Evolutionary conservation across 2,888 invertebrate species (phyloP), one percentile per base, ranked within the genome.

Genomic region (Cephalotes varians): DNA sequence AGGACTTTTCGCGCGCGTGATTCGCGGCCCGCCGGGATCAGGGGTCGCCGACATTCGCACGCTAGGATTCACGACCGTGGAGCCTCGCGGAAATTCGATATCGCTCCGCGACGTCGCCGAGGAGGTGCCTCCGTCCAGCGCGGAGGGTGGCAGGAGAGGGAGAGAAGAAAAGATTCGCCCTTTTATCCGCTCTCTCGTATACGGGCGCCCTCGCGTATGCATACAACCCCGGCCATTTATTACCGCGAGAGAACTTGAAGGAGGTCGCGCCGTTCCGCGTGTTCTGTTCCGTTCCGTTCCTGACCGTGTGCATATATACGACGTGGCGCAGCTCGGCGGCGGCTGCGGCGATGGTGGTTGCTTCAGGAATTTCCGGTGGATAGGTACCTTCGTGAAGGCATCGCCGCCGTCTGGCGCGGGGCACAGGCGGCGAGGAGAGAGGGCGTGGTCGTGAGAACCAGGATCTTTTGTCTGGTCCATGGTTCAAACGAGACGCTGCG

Each of bases 401-500:
- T 88, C 82, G 90, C 90, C 88, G 88, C 84, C 88, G 89, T 88
- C 91, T 84, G 87, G 83, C 81, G 87, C 83, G 81, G 64, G 80
- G 87, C 74, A 81, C 83, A 84, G 90, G 88, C 84, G 88, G 89
- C 88, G 90, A 88, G 92, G 92, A 88, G 92, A 88, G 90, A 92
- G 91, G 93, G 92, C 91, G 93, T 93, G 93, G 92, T 92, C 93
- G 93, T 93, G 92, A 92, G 92, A 93, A 93, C 92, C 93, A 92
- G 91, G 91, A 93, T 92, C 92, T 91, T 92, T 92, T 92, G 91
- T 93, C 92, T 92, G 91, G 92, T 92, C 92, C 92, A 90, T 90
- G 89, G 81, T 87, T 87, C 81, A 84, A 87, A 87, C 85, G 87
- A 90, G 91, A 85, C 80, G 71, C 72, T 83, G 86, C 81, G 85